Evolutionary conservation across 2,797 vertebrate genomes (phyloP).

Genomic region (Paratrypauchen microcephalus): DNA sequence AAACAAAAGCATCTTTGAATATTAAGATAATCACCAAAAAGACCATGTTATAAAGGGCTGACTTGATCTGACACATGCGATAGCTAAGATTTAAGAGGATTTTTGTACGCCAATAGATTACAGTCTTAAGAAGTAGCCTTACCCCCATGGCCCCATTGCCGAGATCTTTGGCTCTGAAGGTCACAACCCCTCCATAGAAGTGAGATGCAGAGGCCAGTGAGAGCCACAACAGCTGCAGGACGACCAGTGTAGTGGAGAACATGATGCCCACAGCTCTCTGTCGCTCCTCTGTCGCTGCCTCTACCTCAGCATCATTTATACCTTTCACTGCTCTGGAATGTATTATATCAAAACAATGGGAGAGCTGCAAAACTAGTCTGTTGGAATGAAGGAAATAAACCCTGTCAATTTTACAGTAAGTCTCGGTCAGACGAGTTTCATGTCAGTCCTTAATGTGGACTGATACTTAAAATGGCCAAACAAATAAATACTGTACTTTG

Average conservation of each 20-base stretch:
- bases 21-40: neutral
- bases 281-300: neutral
- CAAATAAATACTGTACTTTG: too few relatives aligned
- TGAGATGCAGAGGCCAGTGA: conserved; percentile 40
- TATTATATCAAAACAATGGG: neutral
- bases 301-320: conserved; percentile 3
- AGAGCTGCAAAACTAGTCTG: conserved; percentile 21
- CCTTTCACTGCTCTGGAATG: neutral
- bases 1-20: too few relatives aligned
- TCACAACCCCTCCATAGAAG: conserved; percentile 6
- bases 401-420: neutral
- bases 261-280: conserved; percentile 32
- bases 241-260: conserved; percentile 15
- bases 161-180: conserved; percentile 30
- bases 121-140: conserved; percentile 1
- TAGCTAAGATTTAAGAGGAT: too few relatives aligned
- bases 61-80: too few relatives aligned
- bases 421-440: neutral
- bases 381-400: neutral
- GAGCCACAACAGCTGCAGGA: conserved; percentile 49
- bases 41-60: too few relatives aligned
- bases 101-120: neutral
- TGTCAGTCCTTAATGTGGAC: neutral
- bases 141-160: conserved; percentile 43
- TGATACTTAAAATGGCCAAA: too few relatives aligned